Percentiles rank a stretch among this genome's conserved stretches.
Conservation (phyloP, 92 coral and sea anemone genomes). For the Paragorgia papillata region DNA sequence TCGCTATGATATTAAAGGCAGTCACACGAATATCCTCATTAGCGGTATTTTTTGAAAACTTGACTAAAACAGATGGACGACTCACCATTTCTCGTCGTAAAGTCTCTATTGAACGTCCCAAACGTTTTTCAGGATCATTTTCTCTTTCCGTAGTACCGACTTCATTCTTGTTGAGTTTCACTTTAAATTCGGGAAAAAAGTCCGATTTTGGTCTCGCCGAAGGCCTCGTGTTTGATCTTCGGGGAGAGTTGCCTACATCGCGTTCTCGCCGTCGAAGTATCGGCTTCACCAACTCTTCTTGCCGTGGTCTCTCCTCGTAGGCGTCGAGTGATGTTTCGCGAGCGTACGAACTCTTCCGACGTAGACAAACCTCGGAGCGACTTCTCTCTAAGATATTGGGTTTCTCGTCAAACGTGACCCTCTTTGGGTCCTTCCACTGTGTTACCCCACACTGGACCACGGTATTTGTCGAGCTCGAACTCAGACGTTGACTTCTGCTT, state of each 20-base stretch:
- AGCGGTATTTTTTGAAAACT: conserved; percentile 4
- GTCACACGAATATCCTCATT: conserved; percentile 14
- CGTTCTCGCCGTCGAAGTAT: conserved; percentile 22
- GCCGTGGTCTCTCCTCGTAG: neutral
- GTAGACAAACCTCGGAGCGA: conserved; percentile 41
- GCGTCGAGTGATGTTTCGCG: conserved; percentile 36
- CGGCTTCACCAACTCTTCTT: conserved; percentile 15
- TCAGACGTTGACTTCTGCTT: neutral
- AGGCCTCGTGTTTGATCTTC: neutral
- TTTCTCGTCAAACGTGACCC: neutral
- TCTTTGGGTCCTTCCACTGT: conserved; percentile 8
- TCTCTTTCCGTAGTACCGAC: neutral
- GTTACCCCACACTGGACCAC: conserved; percentile 19
- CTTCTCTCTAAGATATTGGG: conserved; percentile 10
- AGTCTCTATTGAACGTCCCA: conserved; percentile 23
- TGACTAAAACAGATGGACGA: neutral
- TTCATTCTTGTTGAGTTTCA: neutral
- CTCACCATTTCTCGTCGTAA: conserved; percentile 39
- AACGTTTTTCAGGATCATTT: conserved; percentile 13
- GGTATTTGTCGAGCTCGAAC: conserved; percentile 12
- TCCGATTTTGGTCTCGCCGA: conserved; percentile 20
- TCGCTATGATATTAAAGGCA: too few relatives aligned
- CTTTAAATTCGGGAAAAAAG: conserved; percentile 32
- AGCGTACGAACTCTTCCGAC: conserved; percentile 12
- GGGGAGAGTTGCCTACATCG: neutral